phyloP scores from a whole-genome alignment of 2,888 invertebrate genomes.

The Chaetogeoica ovagalla region DNA sequence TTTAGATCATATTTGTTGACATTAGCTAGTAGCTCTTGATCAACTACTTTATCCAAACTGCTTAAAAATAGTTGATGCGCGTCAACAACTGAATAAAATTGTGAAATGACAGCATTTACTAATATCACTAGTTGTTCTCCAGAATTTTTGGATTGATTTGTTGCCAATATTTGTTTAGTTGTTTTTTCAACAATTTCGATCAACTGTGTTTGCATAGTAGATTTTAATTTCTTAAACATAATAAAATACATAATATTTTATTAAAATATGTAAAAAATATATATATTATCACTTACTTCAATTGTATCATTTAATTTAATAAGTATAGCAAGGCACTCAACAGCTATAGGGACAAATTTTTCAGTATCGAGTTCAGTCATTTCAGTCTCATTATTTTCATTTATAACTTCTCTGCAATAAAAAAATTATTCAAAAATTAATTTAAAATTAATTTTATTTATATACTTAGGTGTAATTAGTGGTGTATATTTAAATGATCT shows the following conservation, averaged over 20 bases:
- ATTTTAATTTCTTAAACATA: conserved; percentile 71
- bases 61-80: conserved; percentile 74
- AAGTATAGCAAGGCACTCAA: conserved; percentile 82
- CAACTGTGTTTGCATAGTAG: conserved; percentile 80
- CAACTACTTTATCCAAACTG: conserved; percentile 67
- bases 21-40: conserved; percentile 66
- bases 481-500: conserved; percentile 35
- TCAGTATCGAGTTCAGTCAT: conserved; percentile 68
- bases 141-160: conserved; percentile 56
- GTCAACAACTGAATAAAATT: conserved; percentile 79
- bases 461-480: conserved; percentile 19
- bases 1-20: conserved; percentile 70
- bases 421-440: not conserved
- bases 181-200: conserved; percentile 78
- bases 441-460: not conserved
- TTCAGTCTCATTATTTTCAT: conserved; percentile 60
- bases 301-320: conserved; percentile 83
- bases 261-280: not conserved
- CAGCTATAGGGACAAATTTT: conserved; percentile 75
- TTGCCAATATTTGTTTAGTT: conserved; percentile 73
- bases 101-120: conserved; percentile 76
- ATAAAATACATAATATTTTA: conserved; percentile 5
- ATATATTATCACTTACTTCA: conserved; percentile 65
- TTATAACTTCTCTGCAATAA: conserved; percentile 59
- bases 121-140: conserved; percentile 65